Evolutionary conservation across 2,797 vertebrate species (phyloP).

Genomic region (Anguilla anguilla): DNA sequence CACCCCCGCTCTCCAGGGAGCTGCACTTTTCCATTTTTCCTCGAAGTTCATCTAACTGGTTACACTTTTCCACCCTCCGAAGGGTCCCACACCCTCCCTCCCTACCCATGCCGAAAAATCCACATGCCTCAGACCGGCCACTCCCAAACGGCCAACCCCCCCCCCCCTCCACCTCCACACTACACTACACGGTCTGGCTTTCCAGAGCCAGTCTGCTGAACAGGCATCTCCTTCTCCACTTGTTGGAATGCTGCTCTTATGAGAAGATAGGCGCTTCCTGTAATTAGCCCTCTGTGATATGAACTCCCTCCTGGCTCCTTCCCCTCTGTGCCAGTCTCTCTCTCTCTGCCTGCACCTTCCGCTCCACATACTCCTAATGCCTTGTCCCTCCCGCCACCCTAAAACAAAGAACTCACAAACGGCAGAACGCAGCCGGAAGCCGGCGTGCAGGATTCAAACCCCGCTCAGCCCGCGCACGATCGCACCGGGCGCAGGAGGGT

Average conservation of each 20-base stretch:
- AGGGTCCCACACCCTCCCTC: constrained; percentile 20
- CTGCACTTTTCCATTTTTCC: constrained; percentile 35
- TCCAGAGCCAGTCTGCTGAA: constrained; percentile 20
- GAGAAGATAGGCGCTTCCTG: constrained; percentile 31
- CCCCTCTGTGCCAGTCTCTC: not conserved
- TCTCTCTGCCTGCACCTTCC: not conserved
- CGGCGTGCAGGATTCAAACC: not conserved
- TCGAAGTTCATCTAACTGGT: constrained; percentile 44
- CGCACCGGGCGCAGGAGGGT: not conserved
- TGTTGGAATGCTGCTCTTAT: constrained; percentile 19
- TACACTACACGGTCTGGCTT: not conserved
- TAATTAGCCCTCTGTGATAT: constrained; percentile 33
- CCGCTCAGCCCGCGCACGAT: not conserved
- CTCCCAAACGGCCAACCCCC: not conserved
- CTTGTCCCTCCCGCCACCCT: not conserved
- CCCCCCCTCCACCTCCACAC: not conserved
- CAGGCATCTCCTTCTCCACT: constrained; percentile 19
- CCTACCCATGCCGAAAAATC: not conserved
- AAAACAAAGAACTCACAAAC: not conserved
- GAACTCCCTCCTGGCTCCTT: not conserved
- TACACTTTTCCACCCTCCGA: not conserved
- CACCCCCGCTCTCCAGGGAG: constrained; percentile 26
- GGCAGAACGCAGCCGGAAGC: not conserved
- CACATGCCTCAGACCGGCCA: not conserved
- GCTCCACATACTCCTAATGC: not conserved